Evolutionary conservation across 2,888 invertebrate genomes (phyloP), one percentile per base, ranked within the genome.

Genomic region (Oligia strigilis): DNA sequence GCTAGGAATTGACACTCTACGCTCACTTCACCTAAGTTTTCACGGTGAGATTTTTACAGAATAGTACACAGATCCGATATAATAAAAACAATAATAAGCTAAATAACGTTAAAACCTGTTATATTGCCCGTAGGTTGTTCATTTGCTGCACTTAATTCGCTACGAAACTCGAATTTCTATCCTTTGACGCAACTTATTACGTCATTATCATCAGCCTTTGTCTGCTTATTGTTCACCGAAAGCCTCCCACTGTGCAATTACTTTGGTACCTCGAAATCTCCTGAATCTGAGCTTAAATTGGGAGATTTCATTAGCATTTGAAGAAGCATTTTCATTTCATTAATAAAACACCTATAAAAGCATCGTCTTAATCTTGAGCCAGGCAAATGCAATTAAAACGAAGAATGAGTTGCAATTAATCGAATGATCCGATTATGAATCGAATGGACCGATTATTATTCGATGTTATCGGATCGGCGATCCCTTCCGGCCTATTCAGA

Each of bases 271-370:
- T 69, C 82, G 49, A 69, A 81, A 88, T 77, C 78, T 74, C 78
- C 72, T 70, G 64, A 83, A 80, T 80, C 78, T 55, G 29, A 17
- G 66, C 65, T 74, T 64, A 75, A 85, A 87, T 87, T 84, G 81
- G 78, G 85, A 89, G 87, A 90, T 82, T 90, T 87, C 84, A 91
- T 91, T 90, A 91, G 83, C 88, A 88, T 88, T 87, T 86, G 74
- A 87, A 83, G 49, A 74, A 78, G 76, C 70, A 52, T 88, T 89
- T 83, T 80, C 82, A 81, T 82, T 85, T 84, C 80, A 91, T 90
- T 89, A 90, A 90, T 91, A 90, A 91, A 91, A 90, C 87, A 88
- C 77, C 82, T 81, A 85, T 90, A 89, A 89, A 91, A 87, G 86
- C 87, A 72, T 75, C 78, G 78, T 72, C 77, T 85, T 82, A 80